Evolutionary conservation across 2,797 vertebrate species (phyloP), one percentile per base, ranked within the genome.

Genomic region (Micrastur ruficollis): DNA sequence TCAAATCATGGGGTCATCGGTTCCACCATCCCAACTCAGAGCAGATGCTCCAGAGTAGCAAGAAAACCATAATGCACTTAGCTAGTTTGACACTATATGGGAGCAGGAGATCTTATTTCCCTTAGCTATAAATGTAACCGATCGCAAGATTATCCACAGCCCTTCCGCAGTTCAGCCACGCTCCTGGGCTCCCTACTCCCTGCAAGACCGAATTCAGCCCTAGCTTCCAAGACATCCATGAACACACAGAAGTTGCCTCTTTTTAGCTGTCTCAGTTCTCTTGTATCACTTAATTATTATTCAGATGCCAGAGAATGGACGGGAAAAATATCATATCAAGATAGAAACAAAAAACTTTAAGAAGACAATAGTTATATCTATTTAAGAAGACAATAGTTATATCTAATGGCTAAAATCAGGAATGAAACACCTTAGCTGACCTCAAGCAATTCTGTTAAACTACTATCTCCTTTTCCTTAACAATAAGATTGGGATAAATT

Each of bases 71-170:
- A 62, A 87, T 40, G 93, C 89, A 71, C 87, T 95, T 9, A 68
- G 79, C 3, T 34, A 20, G n/a, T 61, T 11, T 52, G 94, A 76
- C 85, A 44, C 65, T 34, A 75, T 72, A 23, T 0, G 40, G 90
- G 66, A 82, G 80, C 47, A 46, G 71, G 78, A 74, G 82, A 95
- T 95, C 76, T 80, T 23, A 63, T 91, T 95, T 90, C 91, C 93
- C 72, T 73, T 17, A 32, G 68, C 94, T 81, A 62, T 32, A 47
- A 73, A 74, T 5, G 79, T 12, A 73, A 83, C 40, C 3, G 46
- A 89, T 44, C 85, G 32, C 63, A 3, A 50, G 89, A 49, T 87
- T 46, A 85, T 32, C 74, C 13, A 1, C 66, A 32, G 86, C 80
- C 90, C 56, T 84, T 63, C 2, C 0, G 3, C 18, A 2, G 84